phyloP scores from a whole-genome alignment of 2,888 invertebrate genomes.

The Pomacea canaliculata region DNA sequence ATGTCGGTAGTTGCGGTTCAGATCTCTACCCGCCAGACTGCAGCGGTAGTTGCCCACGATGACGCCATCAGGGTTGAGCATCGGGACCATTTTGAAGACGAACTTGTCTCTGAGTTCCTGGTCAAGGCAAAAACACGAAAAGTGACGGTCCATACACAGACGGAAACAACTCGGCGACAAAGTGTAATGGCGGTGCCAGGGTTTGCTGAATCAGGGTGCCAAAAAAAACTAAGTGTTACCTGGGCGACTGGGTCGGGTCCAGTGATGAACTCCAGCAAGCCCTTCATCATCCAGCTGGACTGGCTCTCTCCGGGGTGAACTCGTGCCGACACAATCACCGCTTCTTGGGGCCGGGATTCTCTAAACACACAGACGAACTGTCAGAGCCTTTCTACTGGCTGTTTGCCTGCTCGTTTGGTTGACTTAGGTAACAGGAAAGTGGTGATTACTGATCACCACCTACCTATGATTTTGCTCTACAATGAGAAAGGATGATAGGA shows the following conservation, averaged over 20 bases:
- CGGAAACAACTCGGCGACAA: neutral
- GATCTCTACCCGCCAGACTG: constrained; percentile 65
- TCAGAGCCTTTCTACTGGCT: no score
- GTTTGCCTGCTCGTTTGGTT: no score
- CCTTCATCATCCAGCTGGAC: constrained; percentile 69
- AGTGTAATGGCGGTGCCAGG: no score
- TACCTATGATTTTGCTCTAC: no score
- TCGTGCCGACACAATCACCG: constrained; percentile 63
- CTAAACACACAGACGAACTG: constrained; percentile 27
- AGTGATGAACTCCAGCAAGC: constrained; percentile 64
- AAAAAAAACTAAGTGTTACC: constrained; percentile 34
- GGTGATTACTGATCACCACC: no score
- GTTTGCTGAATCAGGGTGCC: neutral
- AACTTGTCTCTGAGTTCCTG: constrained; percentile 62
- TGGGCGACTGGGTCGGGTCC: constrained; percentile 55
- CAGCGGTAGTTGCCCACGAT: constrained; percentile 69
- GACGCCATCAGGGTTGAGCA: constrained; percentile 70
- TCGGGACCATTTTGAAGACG: constrained; percentile 68
- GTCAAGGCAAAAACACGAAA: constrained; percentile 8
- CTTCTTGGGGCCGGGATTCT: constrained; percentile 54
- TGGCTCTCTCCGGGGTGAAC: constrained; percentile 69
- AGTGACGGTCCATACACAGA: neutral
- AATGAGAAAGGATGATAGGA: no score
- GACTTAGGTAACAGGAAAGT: no score
- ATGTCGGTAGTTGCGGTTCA: constrained; percentile 68